Base-by-base conservation (phyloP, 2,113 vertebrate species). In the Crocuta crocuta region DNA sequence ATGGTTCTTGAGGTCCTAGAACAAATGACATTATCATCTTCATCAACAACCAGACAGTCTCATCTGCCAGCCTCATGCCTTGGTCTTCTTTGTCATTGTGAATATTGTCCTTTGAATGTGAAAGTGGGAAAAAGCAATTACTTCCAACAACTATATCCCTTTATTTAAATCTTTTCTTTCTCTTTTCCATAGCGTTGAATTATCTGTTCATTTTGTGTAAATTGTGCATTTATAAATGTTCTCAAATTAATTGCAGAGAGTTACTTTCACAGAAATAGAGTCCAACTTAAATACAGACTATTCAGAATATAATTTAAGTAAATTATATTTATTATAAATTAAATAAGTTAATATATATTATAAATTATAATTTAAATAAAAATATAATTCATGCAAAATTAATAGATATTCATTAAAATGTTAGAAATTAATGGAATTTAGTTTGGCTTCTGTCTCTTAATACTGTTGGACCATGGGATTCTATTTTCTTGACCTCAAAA, bases 81-180 rank as follows among this genome's bases (percentile, higher is more conserved):
- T 15, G 23, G 12, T 82, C 61, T 33, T 97, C 10, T 21, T 88
- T 17, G n/a, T 78, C 4, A 7, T 26, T 76, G n/a, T 24, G 70
- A 79, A 33, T 39, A 11, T 61, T 87, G 31, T 23, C 17, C 11
- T 65, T 0, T 78, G 53, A 89, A 5, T 39, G 8, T 28, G 17
- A 84, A 93, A n/a, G 12, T 15, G 16, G 16, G 24, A 45, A 73
- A 73, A 93, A 89, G 35, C 15, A 11, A 74, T 91, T 45, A 76
- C 4, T 88, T 71, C 48, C 4, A 35, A 66, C n/a, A 78, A 68
- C 5, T n/a, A 1, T 58, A 70, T 85, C 76, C n/a, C 65, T 83
- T 88, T 88, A 61, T 89, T 94, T 6, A 89, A 73, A 83, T 86
- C 1, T 61, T 94, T 95, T 50, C 35, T 95, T 97, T 96, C 33